Base-by-base conservation (phyloP, 2,113 vertebrate genomes). In the Anguilla japonica region DNA sequence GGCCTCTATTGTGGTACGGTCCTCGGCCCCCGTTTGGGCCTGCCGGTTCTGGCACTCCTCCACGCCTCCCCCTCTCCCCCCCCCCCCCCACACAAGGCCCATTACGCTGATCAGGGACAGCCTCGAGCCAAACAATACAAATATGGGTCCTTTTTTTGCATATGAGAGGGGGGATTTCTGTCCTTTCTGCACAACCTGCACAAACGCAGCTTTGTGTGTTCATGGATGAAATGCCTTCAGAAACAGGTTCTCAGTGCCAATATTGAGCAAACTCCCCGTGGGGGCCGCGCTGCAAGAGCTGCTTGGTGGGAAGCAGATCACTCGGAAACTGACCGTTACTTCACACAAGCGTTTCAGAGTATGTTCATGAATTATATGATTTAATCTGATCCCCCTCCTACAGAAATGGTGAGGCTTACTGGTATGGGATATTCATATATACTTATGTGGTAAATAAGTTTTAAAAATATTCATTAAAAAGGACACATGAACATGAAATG, bases 401-500 rank as follows among this genome's bases (percentile, higher is more conserved):
- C 83, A 71, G 29, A 84, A 63, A 22, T 18, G 7, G 6, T 5
- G 11, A 63, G n/a, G 60, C 16, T 11, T 22, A n/a, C 34, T 29
- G 6, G 71, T 29, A 34, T 75, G 9, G 34, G 26, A 13, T 41
- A 34, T 22, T 57, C 56, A 34, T 34, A 34, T 34, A 34, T 34
- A 34, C 34, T 34, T 34, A 34, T 34, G 34, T 34, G 34, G 20
- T 60, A 26, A 34, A 75, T 67, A 67, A 26, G 20, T 67, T 26
- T 46, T 46, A 26, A 67, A 67, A 26, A 16, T 46, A 67, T 39
- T 26, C 34, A 67, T 40, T 41, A 84, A 56, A 71, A 71, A 41
- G 83, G 39, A 26, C 83, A 57, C 89, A 92, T 18, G 86, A 91
- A 89, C 90, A 87, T 89, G 91, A 57, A 46, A 91, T 91, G 93